These are phyloP conservation scores for Siderastrea siderea DNA, from an alignment of 92 coral and sea anemone species.

Conservation along the genomic window DNA sequence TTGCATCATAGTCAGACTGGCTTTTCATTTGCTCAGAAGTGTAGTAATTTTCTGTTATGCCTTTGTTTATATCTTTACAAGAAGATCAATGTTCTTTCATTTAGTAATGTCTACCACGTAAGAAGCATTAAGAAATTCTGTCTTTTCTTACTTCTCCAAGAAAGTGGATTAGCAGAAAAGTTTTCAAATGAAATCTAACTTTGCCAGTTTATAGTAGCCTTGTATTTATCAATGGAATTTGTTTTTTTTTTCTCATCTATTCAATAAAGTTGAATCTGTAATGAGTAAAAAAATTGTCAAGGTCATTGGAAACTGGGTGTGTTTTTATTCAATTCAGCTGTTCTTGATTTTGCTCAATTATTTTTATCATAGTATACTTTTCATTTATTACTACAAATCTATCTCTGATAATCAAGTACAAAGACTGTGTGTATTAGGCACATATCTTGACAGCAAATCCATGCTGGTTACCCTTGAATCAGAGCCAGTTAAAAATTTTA, in stretches of 20 bases:
- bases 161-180: background rate
- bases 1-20: constrained; percentile 46
- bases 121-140: background rate
- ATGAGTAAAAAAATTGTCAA: background rate
- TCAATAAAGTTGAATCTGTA: constrained; percentile 16
- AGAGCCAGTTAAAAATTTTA: background rate
- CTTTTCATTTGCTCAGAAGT: constrained; percentile 30
- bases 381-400: constrained; percentile 15
- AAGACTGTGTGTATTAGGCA: background rate
- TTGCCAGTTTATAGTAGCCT: background rate
- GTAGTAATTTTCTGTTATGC: constrained; percentile 25
- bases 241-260: background rate
- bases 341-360: constrained; percentile 32
- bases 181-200: background rate
- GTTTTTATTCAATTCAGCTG: constrained; percentile 2
- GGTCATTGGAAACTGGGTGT: background rate
- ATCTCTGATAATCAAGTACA: background rate
- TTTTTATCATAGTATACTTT: constrained; percentile 27
- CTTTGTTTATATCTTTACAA: background rate
- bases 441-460: background rate
- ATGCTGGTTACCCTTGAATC: background rate
- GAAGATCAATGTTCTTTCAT: constrained; percentile 30
- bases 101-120: background rate
- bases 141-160: background rate
- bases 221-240: background rate